phyloP scores from a whole-genome alignment of 1,140 invertebrate species.

The Camponotus pennsylvanicus region DNA sequence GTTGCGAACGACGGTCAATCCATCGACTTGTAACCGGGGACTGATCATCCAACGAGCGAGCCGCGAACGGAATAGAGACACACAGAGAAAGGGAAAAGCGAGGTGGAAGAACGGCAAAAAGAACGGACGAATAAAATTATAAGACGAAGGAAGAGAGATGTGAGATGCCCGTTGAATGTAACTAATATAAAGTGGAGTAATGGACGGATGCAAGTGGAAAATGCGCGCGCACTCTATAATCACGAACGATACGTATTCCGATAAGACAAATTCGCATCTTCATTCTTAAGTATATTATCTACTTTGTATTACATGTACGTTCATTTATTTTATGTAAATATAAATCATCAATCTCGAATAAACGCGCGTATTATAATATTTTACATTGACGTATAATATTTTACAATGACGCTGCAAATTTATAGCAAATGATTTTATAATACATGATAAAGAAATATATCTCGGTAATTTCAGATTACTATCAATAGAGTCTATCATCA shows the following conservation, averaged over 20 bases:
- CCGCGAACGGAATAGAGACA: not conserved
- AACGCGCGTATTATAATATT: not conserved
- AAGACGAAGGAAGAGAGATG: constrained; percentile 63
- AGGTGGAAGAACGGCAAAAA: constrained; percentile 59
- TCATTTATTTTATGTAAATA: constrained; percentile 34
- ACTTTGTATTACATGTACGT: not conserved
- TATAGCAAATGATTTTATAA: not conserved
- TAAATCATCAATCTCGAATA: constrained; percentile 4
- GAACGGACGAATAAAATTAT: constrained; percentile 62
- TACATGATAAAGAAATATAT: not conserved
- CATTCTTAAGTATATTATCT: not conserved
- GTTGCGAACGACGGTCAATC: constrained; percentile 71
- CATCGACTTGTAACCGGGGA: constrained; percentile 69
- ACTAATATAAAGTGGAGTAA: constrained; percentile 40
- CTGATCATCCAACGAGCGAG: constrained; percentile 8
- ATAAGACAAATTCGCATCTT: constrained; percentile 30
- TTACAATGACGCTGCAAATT: not conserved
- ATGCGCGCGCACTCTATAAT: constrained; percentile 20
- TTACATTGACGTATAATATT: no score
- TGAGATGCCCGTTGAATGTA: not conserved
- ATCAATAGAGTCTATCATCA: not conserved
- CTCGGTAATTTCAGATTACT: not conserved
- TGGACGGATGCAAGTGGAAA: constrained; percentile 46
- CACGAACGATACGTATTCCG: constrained; percentile 32
- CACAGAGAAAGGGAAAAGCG: constrained; percentile 32